These are phyloP conservation scores for Antedon mediterranea DNA, from an alignment of 53 echinoderm and acorn worm species.

Conservation along the genomic window DNA sequence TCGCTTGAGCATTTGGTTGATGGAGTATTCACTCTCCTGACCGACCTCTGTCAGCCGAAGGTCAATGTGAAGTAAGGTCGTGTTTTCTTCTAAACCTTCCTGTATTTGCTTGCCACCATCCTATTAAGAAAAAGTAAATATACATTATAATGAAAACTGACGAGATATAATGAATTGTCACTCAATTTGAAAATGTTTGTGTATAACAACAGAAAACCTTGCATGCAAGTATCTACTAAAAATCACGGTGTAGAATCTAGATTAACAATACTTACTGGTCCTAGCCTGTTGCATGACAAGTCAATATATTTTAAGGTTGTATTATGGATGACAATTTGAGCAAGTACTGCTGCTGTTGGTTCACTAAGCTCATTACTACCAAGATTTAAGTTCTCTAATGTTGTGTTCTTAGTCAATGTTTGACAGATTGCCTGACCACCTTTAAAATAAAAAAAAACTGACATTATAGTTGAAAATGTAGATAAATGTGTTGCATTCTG, in stretches of 20 bases:
- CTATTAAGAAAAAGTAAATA: slow-evolving; percentile 21
- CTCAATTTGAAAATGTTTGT: too few species aligned
- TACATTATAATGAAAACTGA: too few species aligned
- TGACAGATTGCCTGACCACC: slow-evolving; percentile 86
- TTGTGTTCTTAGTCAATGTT: slow-evolving; percentile 69
- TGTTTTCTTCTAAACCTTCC: slow-evolving; percentile 96
- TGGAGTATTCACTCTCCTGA: slow-evolving; percentile 97
- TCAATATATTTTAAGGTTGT: slow-evolving; percentile 49
- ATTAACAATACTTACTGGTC: slow-evolving; percentile 63
- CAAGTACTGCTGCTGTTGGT: slow-evolving; percentile 84
- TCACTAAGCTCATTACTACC: slow-evolving; percentile 93
- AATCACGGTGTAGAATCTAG: too few species aligned
- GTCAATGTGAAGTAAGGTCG: slow-evolving; percentile 66
- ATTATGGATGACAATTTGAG: slow-evolving; percentile 89
- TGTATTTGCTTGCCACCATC: slow-evolving; percentile 98
- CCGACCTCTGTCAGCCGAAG: slow-evolving; percentile 89
- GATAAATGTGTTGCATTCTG: too few species aligned
- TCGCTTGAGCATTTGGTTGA: slow-evolving; percentile 93
- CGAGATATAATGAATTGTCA: too few species aligned
- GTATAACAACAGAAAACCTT: not conserved
- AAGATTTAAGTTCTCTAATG: slow-evolving; percentile 60
- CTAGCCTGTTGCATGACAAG: slow-evolving; percentile 84
- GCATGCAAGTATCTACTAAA: not conserved
- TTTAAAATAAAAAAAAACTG: not conserved
- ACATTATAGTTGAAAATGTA: too few species aligned